Evolutionary conservation across 2,888 invertebrate genomes (phyloP), one percentile per base, ranked within the genome.

Genomic region (Lasioglossum vierecki): DNA sequence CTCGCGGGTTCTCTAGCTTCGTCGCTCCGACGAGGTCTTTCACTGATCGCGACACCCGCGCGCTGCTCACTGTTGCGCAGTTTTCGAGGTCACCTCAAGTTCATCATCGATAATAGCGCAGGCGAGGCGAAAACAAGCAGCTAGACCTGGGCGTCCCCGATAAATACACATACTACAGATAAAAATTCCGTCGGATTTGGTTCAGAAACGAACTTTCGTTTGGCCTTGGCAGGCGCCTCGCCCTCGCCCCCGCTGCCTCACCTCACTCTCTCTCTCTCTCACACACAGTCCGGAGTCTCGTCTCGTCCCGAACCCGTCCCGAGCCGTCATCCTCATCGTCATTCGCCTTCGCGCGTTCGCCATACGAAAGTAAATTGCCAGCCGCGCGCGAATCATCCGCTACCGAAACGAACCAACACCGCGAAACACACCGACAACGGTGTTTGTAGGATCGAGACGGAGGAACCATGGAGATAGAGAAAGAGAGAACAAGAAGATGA

Each of bases 91-190:
- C 94, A 93, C 91, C 89, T 92, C 92, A 94, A 94, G 94, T 94
- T 95, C 94, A 95, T 95, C 94, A 93, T 94, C 93, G 94, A 95
- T 94, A 95, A 93, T 93, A 93, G 93, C 92, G 88, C 91, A 91
- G 86, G 88, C 91, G 91, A 87, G 90, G 91, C 93, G 91, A 94
- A 94, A 94, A 93, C 92, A 94, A 94, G 91, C 91, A 93, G 93
- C 94, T 95, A 94, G 94, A 94, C 92, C 92, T 92, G 93, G 89
- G 88, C 93, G 91, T 91, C 88, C 90, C 92, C 91, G 92, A 93
- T 93, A 93, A 93, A 90, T 91, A 84, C 90, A 86, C 91, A 86
- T 85, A 91, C 89, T 90, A 92, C 81, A 92, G 91, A 92, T 91
- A 92, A 93, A 90, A 90, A 92, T 89, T 89, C 89, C 87, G 89